phyloP scores from a whole-genome alignment of 2,797 vertebrate species.

The Pristis pectinata region DNA sequence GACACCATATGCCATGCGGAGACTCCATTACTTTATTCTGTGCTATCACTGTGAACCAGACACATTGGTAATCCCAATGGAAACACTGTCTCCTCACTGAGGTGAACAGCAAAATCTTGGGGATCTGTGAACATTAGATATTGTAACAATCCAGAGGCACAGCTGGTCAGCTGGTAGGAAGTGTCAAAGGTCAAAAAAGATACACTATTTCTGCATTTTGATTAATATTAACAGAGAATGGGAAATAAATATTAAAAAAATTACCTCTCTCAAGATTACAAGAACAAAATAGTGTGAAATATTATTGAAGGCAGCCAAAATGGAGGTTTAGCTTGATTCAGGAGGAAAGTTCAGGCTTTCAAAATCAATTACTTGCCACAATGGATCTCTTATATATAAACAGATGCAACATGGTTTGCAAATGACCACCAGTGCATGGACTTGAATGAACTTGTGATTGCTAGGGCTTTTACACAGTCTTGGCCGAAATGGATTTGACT shows the following conservation, averaged over 20 bases:
- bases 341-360: background rate
- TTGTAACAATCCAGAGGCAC: conserved; percentile 92
- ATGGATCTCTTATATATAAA: background rate
- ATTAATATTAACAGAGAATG: conserved; percentile 47
- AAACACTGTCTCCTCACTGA: conserved; percentile 69
- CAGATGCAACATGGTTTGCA: background rate
- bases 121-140: conserved; percentile 88
- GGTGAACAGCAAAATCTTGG: conserved; percentile 65
- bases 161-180: conserved; percentile 89
- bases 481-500: background rate
- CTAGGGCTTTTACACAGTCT: background rate
- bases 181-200: conserved; percentile 66
- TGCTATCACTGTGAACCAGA: conserved; percentile 77
- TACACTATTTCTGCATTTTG: conserved; percentile 70
- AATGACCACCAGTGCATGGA: background rate
- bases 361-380: background rate
- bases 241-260: conserved; percentile 31
- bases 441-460: background rate
- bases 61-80: conserved; percentile 75
- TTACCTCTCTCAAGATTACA: background rate
- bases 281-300: background rate
- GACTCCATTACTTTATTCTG: conserved; percentile 76
- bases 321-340: background rate
- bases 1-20: conserved; percentile 99
- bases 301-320: background rate